Evolutionary conservation across 1,140 invertebrate genomes (phyloP), one percentile per base, ranked within the genome.

Genomic region (Elymnias hypermnestra): DNA sequence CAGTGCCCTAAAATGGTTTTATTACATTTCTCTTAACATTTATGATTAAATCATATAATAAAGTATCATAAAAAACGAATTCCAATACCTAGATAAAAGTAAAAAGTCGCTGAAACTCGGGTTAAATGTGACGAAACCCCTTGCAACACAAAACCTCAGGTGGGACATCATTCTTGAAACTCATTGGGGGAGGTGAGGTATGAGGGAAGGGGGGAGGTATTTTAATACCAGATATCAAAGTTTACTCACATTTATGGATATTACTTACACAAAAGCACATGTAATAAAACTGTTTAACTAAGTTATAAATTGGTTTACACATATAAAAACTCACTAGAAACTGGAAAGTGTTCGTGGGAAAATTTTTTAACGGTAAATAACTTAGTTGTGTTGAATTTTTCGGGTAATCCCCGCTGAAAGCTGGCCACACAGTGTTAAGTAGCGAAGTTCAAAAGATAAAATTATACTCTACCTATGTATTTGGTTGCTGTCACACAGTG

Each of bases 141-240:
- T 82, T 45, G 79, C 44, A 82, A 83, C 79, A 63, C 77, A 74
- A 83, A 79, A 83, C 79, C 76, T 83, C 73, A 63, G 19, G 17
- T 3, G 38, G 40, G 25, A 71, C 67, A 64, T 72, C 71, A 65
- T 53, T 53, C 23, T 36, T 46, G 26, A 29, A 52, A 46, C 57
- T 52, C 38, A 39, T 44, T 50, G 21, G 52, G 38, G 46, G 41
- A n/a, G 43, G 50, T 33, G 58, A 41, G 42, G 17, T n/a, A n/a
- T 44, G 37, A 43, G 36, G 42, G 45, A 52, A 61, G 38, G 56
- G 61, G 38, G 39, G 33, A n/a, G 17, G 46, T 45, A 55, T 39
- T 47, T 44, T 67, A 40, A 64, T 77, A 60, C 66, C 63, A 66
- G 31, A n/a, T 45, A 42, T 9, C 17, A 18, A 39, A 51, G 13